Evolutionary conservation across 2,113 vertebrate species (phyloP).

Genomic region (Isurus oxyrinchus): DNA sequence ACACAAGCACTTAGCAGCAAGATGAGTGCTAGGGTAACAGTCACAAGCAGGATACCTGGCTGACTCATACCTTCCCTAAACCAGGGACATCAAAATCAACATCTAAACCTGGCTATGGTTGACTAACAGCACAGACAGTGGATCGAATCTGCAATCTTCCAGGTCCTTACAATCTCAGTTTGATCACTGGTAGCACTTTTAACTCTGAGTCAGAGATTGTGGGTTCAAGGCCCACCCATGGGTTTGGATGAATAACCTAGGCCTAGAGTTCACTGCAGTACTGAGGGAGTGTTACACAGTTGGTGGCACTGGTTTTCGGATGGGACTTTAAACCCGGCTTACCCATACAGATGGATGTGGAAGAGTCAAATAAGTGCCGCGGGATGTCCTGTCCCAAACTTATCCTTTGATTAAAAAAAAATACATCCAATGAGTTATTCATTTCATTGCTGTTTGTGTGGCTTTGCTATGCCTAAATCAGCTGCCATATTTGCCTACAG

Average conservation of each 20-base stretch:
- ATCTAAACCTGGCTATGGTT: background rate
- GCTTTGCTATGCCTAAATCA: background rate
- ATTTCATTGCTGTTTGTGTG: background rate
- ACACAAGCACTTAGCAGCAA: background rate
- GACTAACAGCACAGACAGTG: background rate
- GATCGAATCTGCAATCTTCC: background rate
- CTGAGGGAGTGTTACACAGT: background rate
- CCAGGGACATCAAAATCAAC: no score
- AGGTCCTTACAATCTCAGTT: background rate
- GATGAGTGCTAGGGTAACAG: background rate
- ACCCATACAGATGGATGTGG: background rate
- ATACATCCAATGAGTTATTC: background rate
- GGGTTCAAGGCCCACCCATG: background rate
- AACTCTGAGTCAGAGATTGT: background rate
- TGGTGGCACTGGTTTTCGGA: background rate
- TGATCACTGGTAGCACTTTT: background rate
- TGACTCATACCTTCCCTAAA: background rate
- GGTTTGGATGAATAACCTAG: background rate
- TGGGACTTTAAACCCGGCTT: background rate
- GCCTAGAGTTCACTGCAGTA: no score
- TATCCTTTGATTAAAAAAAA: background rate
- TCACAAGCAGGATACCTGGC: no score
- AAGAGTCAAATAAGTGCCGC: background rate
- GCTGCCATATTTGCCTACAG: background rate
- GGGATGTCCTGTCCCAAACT: background rate